These are phyloP conservation scores for Sarcoramphus papa DNA, from an alignment of 2,797 vertebrate genomes.

Conservation along the genomic window DNA sequence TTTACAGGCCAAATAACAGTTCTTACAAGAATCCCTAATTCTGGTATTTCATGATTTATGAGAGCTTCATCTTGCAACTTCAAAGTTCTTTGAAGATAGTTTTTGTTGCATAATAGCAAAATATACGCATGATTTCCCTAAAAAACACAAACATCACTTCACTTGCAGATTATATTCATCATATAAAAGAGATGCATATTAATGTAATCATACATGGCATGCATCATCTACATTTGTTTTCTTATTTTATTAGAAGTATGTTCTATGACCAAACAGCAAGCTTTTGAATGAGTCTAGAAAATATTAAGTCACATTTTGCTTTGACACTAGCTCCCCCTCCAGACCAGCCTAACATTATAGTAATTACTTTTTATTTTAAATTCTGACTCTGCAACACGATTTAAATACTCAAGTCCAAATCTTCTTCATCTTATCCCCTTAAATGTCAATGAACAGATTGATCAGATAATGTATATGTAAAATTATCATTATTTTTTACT, in stretches of 20 bases:
- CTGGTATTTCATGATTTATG: neutral
- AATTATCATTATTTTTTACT: neutral
- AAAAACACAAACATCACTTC: neutral
- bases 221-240: neutral
- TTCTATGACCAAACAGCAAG: neutral
- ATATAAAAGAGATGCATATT: neutral
- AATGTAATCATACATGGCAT: neutral
- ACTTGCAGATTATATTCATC: neutral
- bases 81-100: neutral
- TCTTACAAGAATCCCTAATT: neutral
- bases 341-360: conserved; percentile 64
- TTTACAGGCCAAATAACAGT: neutral
- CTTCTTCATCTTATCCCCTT: neutral
- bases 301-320: conserved; percentile 59
- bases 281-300: conserved; percentile 41
- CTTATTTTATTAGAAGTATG: neutral
- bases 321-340: conserved; percentile 81
- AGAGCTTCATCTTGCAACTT: neutral
- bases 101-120: neutral
- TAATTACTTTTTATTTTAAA: conserved; percentile 47
- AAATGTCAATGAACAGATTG: conserved; percentile 15
- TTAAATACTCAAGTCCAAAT: conserved; percentile 31
- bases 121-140: rapidly evolving
- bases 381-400: conserved; percentile 24
- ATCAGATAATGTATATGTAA: neutral